Evolutionary conservation across 2,888 invertebrate genomes (phyloP).

Genomic region (Cheilosia pagana): DNA sequence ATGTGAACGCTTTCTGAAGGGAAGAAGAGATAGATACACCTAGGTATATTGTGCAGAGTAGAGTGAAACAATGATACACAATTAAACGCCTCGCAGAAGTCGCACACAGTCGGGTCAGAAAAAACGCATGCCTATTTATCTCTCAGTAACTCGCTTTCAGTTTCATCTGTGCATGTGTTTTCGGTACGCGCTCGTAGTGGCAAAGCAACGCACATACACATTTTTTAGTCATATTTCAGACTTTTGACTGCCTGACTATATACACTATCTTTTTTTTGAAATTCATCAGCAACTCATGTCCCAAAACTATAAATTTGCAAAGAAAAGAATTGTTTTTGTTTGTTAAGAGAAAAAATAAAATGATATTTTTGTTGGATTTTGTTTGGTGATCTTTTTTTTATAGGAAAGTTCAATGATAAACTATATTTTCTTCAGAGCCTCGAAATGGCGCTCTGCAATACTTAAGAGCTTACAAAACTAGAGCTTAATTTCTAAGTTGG

Average conservation of each 20-base stretch:
- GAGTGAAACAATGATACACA: constrained; percentile 61
- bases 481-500: constrained; percentile 44
- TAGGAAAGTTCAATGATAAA: constrained; percentile 21
- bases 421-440: constrained; percentile 26
- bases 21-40: constrained; percentile 53
- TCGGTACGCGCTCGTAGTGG: constrained; percentile 36
- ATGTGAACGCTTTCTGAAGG: constrained; percentile 43
- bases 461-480: constrained; percentile 43
- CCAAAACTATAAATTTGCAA: constrained; percentile 75
- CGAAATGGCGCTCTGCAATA: constrained; percentile 27
- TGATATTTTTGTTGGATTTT: constrained; percentile 30
- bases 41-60: constrained; percentile 49
- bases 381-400: constrained; percentile 41
- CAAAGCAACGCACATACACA: constrained; percentile 52
- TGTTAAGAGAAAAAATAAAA: constrained; percentile 69
- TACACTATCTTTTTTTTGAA: constrained; percentile 61
- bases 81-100: constrained; percentile 43
- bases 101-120: constrained; percentile 56
- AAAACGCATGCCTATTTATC: constrained; percentile 67
- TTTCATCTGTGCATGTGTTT: constrained; percentile 41
- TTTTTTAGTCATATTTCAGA: constrained; percentile 50
- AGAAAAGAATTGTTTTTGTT: constrained; percentile 74
- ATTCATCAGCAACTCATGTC: constrained; percentile 73
- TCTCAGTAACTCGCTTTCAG: constrained; percentile 55
- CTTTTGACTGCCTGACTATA: constrained; percentile 57